Base-by-base conservation (phyloP, 2,797 vertebrate genomes). In the Helicolenus hilgendorfi region DNA sequence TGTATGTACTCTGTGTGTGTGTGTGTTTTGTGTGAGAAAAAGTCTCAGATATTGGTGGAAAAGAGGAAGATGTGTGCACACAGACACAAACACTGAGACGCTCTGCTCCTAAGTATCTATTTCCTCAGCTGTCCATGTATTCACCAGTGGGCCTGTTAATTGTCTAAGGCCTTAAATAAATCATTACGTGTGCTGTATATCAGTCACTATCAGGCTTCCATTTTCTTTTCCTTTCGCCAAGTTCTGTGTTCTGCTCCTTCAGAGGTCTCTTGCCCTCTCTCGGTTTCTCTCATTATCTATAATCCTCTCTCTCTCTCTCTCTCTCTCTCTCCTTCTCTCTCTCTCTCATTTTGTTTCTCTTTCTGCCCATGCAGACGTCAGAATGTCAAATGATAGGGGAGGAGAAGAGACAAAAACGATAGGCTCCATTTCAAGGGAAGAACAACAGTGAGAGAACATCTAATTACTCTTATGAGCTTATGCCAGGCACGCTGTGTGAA, bases 391-490 rank as follows among this genome's bases (percentile, higher is more conserved):
- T 80, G 70, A 84, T 55, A 71, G 72, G 84, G 62, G 75, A 90
- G 80, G 64, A 86, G 87, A 89, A 29, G 55, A 81, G 78, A 86
- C 26, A 72, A 70, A 90, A 85, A 89, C 45, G 13, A 89, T 74
- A 70, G 78, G 74, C 64, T 80, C 81, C 73, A 77, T 94, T 89
- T 87, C 85, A 81, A 83, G 53, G 67, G 60, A 77, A 83, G 82
- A 92, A 84, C 86, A 88, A 89, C 85, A 77, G 73, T 58, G 68
- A 62, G 74, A 83, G 85, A 86, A 89, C 85, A 90, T 93, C 79
- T 91, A 94, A 94, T 95, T 92, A 94, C 90, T 84, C 84, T 83
- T 90, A 89, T 84, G 81, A 93, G 91, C 81, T 89, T 84, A 84
- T 70, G 74, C 74, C 67, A 58, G 81, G 78, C 64, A 88, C 83